phyloP scores from a whole-genome alignment of 2,797 vertebrate genomes.

The Benthosema pterotum region DNA sequence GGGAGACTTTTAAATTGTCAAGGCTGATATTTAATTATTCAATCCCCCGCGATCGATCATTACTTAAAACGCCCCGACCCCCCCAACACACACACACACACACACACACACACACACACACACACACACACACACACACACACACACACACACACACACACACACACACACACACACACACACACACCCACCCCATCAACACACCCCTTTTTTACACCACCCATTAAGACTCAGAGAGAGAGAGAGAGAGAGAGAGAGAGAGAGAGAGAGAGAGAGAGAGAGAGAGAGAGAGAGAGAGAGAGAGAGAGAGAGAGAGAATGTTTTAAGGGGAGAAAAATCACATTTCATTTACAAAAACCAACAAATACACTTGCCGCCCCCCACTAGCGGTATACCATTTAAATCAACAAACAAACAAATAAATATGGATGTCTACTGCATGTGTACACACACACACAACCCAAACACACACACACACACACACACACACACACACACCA shows the following conservation, averaged over 20 bases:
- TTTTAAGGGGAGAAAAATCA: slow-evolving; percentile 51
- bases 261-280: too few relatives aligned
- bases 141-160: too few relatives aligned
- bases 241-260: too few relatives aligned
- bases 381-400: slow-evolving; percentile 62
- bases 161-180: too few relatives aligned
- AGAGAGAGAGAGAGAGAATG: slow-evolving; percentile 10
- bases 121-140: too few relatives aligned
- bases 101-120: background rate
- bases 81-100: slow-evolving; percentile 27
- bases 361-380: slow-evolving; percentile 56
- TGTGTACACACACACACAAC: background rate
- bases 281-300: too few relatives aligned
- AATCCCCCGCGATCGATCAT: slow-evolving; percentile 72
- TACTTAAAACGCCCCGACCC: slow-evolving; percentile 59
- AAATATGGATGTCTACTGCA: slow-evolving; percentile 67
- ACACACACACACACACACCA: too few relatives aligned
- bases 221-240: slow-evolving; percentile 48
- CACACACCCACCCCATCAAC: too few relatives aligned
- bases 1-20: slow-evolving; percentile 75
- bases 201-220: slow-evolving; percentile 23
- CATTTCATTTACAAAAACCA: slow-evolving; percentile 67
- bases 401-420: slow-evolving; percentile 73
- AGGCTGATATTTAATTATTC: slow-evolving; percentile 73
- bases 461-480: too few relatives aligned